Percentiles rank a stretch among this genome's conserved stretches.
Conservation (phyloP, 2,888 invertebrate species). For the Ariolimax columbianus region DNA sequence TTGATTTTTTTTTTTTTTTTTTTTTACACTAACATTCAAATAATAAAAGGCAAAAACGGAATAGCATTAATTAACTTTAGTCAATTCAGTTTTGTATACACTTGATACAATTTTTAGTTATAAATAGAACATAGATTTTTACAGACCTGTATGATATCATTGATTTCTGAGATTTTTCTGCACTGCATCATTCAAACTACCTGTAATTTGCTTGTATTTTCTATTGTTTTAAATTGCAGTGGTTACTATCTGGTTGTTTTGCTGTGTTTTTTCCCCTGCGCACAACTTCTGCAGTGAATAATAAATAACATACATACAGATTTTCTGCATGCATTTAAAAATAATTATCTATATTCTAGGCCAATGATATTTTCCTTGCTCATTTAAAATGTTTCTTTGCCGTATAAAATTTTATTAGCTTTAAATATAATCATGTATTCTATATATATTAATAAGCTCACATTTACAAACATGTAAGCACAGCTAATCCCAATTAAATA, state of each 20-base stretch:
- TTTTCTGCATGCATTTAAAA: neutral
- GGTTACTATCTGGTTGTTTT: neutral
- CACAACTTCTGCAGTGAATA: neutral
- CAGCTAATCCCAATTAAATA: neutral
- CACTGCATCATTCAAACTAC: neutral
- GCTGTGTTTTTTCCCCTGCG: neutral
- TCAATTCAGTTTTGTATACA: neutral
- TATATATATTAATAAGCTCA: neutral
- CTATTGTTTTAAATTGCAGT: neutral
- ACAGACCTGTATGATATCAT: neutral
- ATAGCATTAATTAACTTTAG: neutral
- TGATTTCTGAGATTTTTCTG: neutral
- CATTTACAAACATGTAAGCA: neutral
- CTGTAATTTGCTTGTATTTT: neutral
- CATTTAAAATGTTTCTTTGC: neutral
- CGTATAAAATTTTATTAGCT: too few species aligned
- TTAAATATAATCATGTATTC: neutral
- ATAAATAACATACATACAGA: neutral
- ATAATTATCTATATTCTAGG: neutral
- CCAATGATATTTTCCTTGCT: neutral
- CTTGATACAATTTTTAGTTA: neutral
- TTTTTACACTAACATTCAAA: neutral
- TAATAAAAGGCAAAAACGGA: neutral
- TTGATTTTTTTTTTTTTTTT: neutral
- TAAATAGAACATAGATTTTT: neutral